phyloP scores from a whole-genome alignment of 2,113 vertebrate species.

The Phylloscopus trochiloides region DNA sequence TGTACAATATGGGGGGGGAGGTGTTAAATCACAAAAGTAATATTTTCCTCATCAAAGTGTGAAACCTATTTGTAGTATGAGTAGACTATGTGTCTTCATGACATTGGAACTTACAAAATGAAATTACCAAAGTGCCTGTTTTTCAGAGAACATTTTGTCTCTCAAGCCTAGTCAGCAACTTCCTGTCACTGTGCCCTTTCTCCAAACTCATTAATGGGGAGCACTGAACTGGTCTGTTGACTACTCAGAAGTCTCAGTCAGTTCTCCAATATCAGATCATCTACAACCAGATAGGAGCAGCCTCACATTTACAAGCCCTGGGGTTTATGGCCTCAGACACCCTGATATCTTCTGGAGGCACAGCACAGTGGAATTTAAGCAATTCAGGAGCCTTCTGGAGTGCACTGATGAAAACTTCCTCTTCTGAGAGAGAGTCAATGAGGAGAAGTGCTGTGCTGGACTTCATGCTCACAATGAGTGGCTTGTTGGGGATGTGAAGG shows the following conservation, averaged over 20 bases:
- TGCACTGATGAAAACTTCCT: not conserved
- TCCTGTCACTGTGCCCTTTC: not conserved
- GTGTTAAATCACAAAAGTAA: conserved; percentile 3
- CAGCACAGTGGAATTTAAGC: not conserved
- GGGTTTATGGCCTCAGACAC: not conserved
- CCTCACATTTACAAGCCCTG: not conserved
- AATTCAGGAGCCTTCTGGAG: not conserved
- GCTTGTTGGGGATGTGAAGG: not conserved
- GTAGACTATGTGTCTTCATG: not conserved
- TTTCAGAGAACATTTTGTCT: not conserved
- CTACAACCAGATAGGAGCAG: not conserved
- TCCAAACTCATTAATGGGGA: not conserved
- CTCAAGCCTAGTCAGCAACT: not conserved
- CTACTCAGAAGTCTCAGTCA: not conserved
- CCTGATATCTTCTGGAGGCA: not conserved
- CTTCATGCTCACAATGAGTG: not conserved
- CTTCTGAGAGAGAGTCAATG: not conserved
- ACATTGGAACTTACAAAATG: not conserved
- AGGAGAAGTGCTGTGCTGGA: not conserved
- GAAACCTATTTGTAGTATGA: conserved; percentile 18
- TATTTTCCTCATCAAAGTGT: conserved; percentile 18
- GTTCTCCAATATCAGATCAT: not conserved
- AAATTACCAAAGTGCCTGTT: not conserved
- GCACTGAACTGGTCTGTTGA: not conserved
- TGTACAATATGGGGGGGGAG: not conserved